A percentile compares a stretch with the other conserved stretches of the same genome.
Conservation (phyloP, 2,888 invertebrate species). For the Apoderus coryli region DNA sequence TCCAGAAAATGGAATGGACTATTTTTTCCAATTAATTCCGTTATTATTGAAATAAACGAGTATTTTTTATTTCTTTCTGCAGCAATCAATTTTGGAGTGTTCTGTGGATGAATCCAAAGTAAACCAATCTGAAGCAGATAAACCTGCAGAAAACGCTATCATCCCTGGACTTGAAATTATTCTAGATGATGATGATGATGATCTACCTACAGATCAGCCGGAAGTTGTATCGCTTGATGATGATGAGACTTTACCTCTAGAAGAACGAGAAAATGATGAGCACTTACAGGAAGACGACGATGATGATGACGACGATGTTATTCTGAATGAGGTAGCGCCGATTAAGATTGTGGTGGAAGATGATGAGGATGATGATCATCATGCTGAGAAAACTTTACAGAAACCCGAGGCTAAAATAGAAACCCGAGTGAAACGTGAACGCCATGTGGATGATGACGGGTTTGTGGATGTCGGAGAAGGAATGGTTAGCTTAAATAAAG, state of each 20-base stretch:
- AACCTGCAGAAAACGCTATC: constrained; percentile 27
- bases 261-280: constrained; percentile 14
- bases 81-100: constrained; percentile 23
- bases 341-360: constrained; percentile 49
- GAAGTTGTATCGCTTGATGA: constrained; percentile 22
- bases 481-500: constrained; percentile 43
- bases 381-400: too few relatives aligned
- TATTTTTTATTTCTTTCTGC: constrained; percentile 13
- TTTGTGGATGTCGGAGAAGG: constrained; percentile 31
- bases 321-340: constrained; percentile 51
- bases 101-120: constrained; percentile 24
- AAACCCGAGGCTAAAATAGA: too few relatives aligned
- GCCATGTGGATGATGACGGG: constrained; percentile 33
- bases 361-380: constrained; percentile 37
- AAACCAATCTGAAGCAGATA: constrained; percentile 21
- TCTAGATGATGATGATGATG: constrained; percentile 29
- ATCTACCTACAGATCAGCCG: constrained; percentile 23
- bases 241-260: constrained; percentile 18
- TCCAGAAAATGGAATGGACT: too few relatives aligned
- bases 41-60: too few relatives aligned
- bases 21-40: too few relatives aligned
- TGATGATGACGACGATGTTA: constrained; percentile 55
- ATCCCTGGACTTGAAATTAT: constrained; percentile 36
- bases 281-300: constrained; percentile 26
- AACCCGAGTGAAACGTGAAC: constrained; percentile 45